These are phyloP conservation scores for Diabrotica balteata DNA, from an alignment of 2,888 invertebrate species.

Conservation along the genomic window DNA sequence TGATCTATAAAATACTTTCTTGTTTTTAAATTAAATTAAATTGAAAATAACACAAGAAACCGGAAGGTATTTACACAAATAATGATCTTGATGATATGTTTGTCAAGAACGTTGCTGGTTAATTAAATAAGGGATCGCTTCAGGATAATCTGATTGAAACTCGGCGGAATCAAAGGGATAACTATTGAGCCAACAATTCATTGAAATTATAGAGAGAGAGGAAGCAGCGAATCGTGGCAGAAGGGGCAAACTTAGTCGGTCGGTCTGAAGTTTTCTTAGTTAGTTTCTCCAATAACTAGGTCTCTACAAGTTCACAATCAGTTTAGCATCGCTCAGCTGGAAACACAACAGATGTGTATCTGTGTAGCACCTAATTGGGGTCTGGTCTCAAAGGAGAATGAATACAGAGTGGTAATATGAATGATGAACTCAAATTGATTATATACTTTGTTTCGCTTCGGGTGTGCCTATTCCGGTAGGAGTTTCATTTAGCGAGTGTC, in stretches of 20 bases:
- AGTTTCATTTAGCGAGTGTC: no score
- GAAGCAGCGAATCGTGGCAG: constrained; percentile 12
- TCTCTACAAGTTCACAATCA: constrained; percentile 1
- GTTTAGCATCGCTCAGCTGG: constrained; percentile 5
- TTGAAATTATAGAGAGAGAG: constrained; percentile 23
- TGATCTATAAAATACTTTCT: no score
- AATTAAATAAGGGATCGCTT: constrained; percentile 19
- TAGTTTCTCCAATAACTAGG: background rate
- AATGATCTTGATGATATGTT: constrained; percentile 9
- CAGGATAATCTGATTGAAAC: constrained; percentile 23
- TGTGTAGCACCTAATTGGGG: background rate
- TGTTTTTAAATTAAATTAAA: no score
- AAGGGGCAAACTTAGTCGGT: constrained; percentile 4
- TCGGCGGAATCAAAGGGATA: constrained; percentile 21
- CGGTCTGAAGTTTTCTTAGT: background rate
- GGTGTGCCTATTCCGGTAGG: no score
- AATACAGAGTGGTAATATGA: no score
- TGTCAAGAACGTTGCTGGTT: constrained; percentile 11
- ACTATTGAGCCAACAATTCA: constrained; percentile 24
- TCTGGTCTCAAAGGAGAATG: no score
- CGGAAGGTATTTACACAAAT: constrained; percentile 6
- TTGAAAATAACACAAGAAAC: background rate
- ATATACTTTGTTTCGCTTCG: no score
- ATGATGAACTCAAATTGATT: no score
- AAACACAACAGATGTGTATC: background rate